Evolutionary conservation across 2,888 invertebrate species (phyloP).

Genomic region (Ochropleura plecta): DNA sequence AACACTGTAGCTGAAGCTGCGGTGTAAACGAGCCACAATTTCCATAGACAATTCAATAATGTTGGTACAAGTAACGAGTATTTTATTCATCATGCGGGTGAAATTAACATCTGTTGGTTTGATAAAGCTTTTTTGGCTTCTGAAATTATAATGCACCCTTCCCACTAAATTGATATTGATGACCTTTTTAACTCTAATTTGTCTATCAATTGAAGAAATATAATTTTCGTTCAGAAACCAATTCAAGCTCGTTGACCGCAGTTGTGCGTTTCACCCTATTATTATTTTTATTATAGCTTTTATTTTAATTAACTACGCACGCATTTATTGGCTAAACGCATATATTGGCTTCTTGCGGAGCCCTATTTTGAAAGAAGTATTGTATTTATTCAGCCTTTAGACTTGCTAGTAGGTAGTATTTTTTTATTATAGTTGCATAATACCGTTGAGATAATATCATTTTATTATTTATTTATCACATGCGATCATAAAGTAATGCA

Average conservation of each 20-base stretch:
- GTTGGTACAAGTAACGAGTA: slow-evolving; percentile 43
- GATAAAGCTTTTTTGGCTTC: slow-evolving; percentile 12
- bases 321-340: slow-evolving; percentile 82
- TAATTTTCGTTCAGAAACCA: slow-evolving; percentile 46
- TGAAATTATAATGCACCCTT: slow-evolving; percentile 41
- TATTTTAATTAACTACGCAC: slow-evolving; percentile 80
- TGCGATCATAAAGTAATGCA: background rate
- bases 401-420: slow-evolving; percentile 66
- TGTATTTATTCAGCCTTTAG: slow-evolving; percentile 78
- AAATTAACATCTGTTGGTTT: slow-evolving; percentile 48
- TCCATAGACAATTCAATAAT: slow-evolving; percentile 25
- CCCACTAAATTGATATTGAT: slow-evolving; percentile 37
- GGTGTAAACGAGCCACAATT: background rate
- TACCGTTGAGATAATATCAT: background rate
- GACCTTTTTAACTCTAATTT: slow-evolving; percentile 27
- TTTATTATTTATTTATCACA: background rate
- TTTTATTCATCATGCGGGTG: slow-evolving; percentile 57
- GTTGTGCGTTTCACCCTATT: slow-evolving; percentile 57
- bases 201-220: slow-evolving; percentile 27
- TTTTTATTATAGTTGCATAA: background rate
- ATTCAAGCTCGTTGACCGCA: slow-evolving; percentile 31
- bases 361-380: slow-evolving; percentile 30
- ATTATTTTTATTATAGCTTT: slow-evolving; percentile 72
- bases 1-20: background rate
- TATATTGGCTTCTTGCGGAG: slow-evolving; percentile 52